These are phyloP conservation scores for Carassius auratus DNA, from an alignment of 2,113 vertebrate species.

Conservation along the genomic window DNA sequence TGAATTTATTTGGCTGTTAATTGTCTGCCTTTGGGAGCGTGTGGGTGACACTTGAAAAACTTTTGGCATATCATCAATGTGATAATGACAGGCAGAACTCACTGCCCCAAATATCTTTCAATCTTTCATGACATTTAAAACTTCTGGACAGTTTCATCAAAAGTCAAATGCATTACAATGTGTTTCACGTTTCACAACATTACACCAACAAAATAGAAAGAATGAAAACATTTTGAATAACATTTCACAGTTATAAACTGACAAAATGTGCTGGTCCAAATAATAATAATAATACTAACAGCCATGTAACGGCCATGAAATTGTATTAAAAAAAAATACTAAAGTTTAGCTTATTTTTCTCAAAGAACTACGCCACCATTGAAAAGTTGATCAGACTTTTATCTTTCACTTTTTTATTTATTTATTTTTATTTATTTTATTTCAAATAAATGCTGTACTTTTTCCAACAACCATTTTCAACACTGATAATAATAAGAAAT, in stretches of 20 bases:
- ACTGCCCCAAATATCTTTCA: slow-evolving; percentile 34
- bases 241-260: neutral
- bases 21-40: slow-evolving; percentile 41
- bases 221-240: neutral
- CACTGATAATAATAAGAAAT: too few species aligned
- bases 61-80: slow-evolving; percentile 58
- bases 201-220: neutral
- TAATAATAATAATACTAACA: too few species aligned
- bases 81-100: slow-evolving; percentile 53
- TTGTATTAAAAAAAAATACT: neutral
- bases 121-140: slow-evolving; percentile 44
- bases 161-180: neutral
- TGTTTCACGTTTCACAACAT: neutral
- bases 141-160: slow-evolving; percentile 33
- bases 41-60: slow-evolving; percentile 45
- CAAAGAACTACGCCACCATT: neutral
- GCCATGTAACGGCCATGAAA: neutral
- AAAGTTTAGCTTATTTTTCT: neutral
- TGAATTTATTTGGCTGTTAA: slow-evolving; percentile 45
- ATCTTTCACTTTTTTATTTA: neutral
- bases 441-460: too few species aligned
- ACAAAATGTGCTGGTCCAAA: too few species aligned
- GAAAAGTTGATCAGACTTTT: neutral
- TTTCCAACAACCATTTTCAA: too few species aligned
- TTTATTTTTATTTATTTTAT: neutral